Base-by-base conservation (phyloP, 2,888 invertebrate species). In the Eilema griseolum region DNA sequence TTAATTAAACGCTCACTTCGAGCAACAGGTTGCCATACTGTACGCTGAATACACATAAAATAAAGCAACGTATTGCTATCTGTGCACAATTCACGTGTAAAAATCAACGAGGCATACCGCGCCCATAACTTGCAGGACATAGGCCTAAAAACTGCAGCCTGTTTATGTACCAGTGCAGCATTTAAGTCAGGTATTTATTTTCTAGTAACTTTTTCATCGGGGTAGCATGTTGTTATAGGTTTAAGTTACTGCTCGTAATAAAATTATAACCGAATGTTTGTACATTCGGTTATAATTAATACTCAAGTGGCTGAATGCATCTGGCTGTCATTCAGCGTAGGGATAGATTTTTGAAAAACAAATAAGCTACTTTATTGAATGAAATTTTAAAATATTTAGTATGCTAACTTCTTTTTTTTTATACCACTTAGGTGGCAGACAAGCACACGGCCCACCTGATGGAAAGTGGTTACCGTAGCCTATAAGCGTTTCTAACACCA, bases 31-130 rank as follows among this genome's bases (percentile, higher is more conserved):
- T 26, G 26, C 59, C 4, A 59, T 4, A 5, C 14, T 8, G 31
- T 28, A 60, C 60, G n/a, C 31, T 28, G 16, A 26, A 60, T 20
- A 60, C 31, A 33, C 11, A n/a, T 33, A 41, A 14, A 41, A 16
- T 41, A 1, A 16, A 16, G 0, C 16, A 14, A 16, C 16, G 41
- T 41, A 41, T 41, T 16, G 4, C 41, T 16, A 16, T 41, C 41
- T 12, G 20, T 28, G 16, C 16, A 61, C 28, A 61, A 16, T 37
- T 56, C 37, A 52, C 57, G 33, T 23, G 73, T 81, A 78, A 81
- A 82, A 82, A 63, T 69, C 75, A 81, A 82, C 77, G 74, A 80
- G 66, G 75, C 81, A 75, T 37, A 78, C 77, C 74, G 52, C 41
- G 73, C 76, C 33, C 73, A 76, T 80, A 81, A 82, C 78, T 82